phyloP scores from a whole-genome alignment of 2,113 vertebrate genomes.

The Thalassarche chlororhynchos region DNA sequence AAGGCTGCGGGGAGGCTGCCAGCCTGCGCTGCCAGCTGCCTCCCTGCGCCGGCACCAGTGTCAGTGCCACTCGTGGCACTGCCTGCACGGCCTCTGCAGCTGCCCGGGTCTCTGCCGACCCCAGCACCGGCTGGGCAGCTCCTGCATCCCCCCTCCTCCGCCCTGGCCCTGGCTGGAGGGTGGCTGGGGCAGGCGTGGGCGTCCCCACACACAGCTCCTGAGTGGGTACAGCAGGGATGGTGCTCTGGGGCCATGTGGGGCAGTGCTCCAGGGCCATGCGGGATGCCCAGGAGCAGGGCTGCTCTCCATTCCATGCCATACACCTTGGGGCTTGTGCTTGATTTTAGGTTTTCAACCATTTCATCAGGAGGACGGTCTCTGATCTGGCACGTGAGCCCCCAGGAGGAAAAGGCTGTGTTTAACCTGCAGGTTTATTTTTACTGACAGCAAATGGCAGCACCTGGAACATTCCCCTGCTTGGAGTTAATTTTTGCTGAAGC shows the following conservation, averaged over 20 bases:
- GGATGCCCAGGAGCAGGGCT: background rate
- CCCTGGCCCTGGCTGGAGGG: background rate
- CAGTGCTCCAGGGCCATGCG: accelerated
- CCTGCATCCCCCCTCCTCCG: background rate
- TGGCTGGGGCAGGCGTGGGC: background rate
- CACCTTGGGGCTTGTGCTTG: background rate
- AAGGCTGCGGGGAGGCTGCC: background rate
- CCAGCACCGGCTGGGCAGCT: background rate
- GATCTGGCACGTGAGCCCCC: background rate
- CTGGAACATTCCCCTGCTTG: conserved; percentile 8
- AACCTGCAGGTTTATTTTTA: conserved; percentile 50
- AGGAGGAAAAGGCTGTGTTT: background rate
- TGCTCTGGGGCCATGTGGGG: too few relatives aligned
- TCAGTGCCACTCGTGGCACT: background rate
- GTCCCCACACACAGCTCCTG: background rate
- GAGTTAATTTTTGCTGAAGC: conserved; percentile 1
- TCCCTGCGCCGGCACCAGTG: background rate
- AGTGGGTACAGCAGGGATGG: background rate
- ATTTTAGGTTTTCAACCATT: background rate
- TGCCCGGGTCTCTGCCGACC: background rate
- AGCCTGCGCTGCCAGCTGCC: background rate
- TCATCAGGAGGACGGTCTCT: background rate
- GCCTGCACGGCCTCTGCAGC: background rate
- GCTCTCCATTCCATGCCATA: background rate
- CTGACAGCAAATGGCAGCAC: background rate